phyloP scores from a whole-genome alignment of 2,888 invertebrate species.

The Encarsia formosa region DNA sequence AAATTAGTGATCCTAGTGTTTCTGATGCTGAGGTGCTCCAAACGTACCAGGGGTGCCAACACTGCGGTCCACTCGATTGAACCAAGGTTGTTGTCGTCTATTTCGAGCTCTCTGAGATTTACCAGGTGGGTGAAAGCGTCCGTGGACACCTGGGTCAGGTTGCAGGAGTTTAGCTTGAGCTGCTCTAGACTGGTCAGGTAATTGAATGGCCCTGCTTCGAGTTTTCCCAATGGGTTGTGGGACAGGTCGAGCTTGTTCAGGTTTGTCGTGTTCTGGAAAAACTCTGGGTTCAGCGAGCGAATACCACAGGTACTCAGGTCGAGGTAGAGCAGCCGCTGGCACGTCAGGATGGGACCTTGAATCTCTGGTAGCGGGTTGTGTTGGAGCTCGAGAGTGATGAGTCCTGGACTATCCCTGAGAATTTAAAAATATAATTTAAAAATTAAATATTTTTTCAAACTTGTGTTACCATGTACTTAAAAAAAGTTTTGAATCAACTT shows the following conservation, averaged over 20 bases:
- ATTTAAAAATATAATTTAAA: conserved; percentile 17
- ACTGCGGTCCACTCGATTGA: conserved; percentile 61
- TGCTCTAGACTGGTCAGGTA: conserved; percentile 63
- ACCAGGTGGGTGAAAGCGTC: conserved; percentile 58
- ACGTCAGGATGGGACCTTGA: conserved; percentile 64
- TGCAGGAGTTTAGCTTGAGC: conserved; percentile 63
- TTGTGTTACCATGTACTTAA: too few species aligned
- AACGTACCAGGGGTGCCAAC: conserved; percentile 58
- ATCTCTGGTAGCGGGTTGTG: conserved; percentile 62
- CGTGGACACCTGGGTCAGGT: conserved; percentile 58
- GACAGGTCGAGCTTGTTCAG: conserved; percentile 68
- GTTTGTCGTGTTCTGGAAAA: conserved; percentile 65
- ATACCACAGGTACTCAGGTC: conserved; percentile 66
- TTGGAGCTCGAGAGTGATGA: conserved; percentile 67
- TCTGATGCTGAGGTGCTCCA: conserved; percentile 63
- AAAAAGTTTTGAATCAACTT: too few species aligned
- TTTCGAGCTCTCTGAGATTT: conserved; percentile 62
- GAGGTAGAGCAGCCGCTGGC: conserved; percentile 63
- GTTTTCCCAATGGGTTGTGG: conserved; percentile 60
- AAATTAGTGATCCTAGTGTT: conserved; percentile 60
- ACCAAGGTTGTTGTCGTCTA: conserved; percentile 59
- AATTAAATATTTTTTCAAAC: too few species aligned
- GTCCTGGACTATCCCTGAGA: conserved; percentile 64
- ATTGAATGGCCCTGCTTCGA: conserved; percentile 61
- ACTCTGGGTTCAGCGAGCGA: conserved; percentile 57